Conservation (phyloP, 2,113 vertebrate genomes). For the Pipa parva region DNA sequence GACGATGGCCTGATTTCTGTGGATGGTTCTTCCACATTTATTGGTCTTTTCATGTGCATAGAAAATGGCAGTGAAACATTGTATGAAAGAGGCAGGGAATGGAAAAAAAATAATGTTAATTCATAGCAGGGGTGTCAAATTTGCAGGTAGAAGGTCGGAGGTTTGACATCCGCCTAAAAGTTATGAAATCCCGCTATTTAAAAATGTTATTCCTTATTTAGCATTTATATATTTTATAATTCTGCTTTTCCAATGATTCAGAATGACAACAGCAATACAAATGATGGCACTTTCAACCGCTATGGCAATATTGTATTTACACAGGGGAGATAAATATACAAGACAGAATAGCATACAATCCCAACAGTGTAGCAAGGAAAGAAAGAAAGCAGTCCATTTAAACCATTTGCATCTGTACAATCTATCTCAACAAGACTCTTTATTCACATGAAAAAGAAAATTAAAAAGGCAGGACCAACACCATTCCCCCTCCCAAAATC, state of each 20-base stretch:
- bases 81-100: constrained; percentile 67
- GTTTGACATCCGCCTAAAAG: neutral
- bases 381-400: constrained; percentile 74
- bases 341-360: constrained; percentile 84
- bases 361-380: constrained; percentile 83
- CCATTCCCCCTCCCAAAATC: constrained; percentile 61
- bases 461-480: constrained; percentile 82
- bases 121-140: constrained; percentile 22
- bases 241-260: constrained; percentile 58
- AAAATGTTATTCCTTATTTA: constrained; percentile 53
- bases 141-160: neutral
- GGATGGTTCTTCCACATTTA: constrained; percentile 78
- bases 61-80: constrained; percentile 81
- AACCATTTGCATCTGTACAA: constrained; percentile 82
- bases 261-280: constrained; percentile 84
- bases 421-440: constrained; percentile 82
- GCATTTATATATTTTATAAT: constrained; percentile 62
- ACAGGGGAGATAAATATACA: constrained; percentile 92
- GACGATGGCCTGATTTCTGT: constrained; percentile 58
- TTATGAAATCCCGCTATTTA: constrained; percentile 63
- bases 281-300: constrained; percentile 84
- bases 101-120: constrained; percentile 56
- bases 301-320: constrained; percentile 89
- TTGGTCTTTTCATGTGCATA: constrained; percentile 76
- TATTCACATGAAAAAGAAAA: constrained; percentile 67